Conservation (phyloP, 1,140 invertebrate genomes). For the Medauroidea extradentata region DNA sequence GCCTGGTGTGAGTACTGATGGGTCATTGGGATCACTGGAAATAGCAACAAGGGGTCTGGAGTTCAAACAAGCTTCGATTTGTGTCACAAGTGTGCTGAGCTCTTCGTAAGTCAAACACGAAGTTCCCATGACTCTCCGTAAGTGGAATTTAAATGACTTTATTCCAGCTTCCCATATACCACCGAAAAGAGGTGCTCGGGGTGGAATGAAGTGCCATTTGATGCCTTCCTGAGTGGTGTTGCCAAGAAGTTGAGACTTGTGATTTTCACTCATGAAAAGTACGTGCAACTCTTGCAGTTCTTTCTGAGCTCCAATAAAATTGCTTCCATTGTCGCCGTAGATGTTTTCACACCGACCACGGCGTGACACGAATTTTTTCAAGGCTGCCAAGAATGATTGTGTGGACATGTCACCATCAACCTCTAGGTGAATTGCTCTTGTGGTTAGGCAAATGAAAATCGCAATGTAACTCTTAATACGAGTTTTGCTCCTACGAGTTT, state of each 20-base stretch:
- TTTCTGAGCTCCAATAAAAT: constrained; percentile 28
- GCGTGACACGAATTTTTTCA: neutral
- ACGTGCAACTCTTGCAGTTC: neutral
- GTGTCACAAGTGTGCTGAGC: neutral
- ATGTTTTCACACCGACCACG: constrained; percentile 23
- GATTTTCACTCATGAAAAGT: neutral
- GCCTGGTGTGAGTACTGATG: neutral
- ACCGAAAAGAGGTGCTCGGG: too few species aligned
- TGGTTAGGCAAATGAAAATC: too few species aligned
- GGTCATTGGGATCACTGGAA: neutral
- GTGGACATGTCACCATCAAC: constrained; percentile 20
- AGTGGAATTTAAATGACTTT: neutral
- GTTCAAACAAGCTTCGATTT: constrained; percentile 9
- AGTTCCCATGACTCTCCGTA: constrained; percentile 1
- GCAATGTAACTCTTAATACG: too few species aligned
- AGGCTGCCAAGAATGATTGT: neutral
- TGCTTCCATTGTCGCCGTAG: constrained; percentile 31
- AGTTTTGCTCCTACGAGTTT: too few species aligned
- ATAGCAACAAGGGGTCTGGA: neutral
- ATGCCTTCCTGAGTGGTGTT: too few species aligned
- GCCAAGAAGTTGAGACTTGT: neutral
- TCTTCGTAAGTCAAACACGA: neutral
- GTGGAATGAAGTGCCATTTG: too few species aligned
- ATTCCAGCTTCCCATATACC: neutral
- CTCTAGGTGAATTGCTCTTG: constrained; percentile 27